Conservation (phyloP, 2,797 vertebrate species). For the Natrix natrix region DNA sequence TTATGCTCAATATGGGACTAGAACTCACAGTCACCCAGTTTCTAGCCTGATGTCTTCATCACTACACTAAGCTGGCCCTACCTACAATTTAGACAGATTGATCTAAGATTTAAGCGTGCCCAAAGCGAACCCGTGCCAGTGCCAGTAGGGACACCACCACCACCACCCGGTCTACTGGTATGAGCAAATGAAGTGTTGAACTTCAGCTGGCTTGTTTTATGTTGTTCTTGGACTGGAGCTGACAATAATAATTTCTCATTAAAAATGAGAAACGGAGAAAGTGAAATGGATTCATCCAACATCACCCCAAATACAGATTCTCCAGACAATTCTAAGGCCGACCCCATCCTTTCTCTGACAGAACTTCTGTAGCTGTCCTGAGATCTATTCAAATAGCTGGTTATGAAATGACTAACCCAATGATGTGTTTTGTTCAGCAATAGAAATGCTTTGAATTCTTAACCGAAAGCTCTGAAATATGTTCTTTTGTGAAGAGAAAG, state of each 20-base stretch:
- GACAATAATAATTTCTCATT: neutral
- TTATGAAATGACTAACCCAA: neutral
- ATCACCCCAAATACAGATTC: neutral
- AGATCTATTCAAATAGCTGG: neutral
- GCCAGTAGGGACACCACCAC: too few relatives aligned
- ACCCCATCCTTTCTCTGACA: neutral
- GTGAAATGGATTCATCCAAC: neutral
- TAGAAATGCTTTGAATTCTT: constrained; percentile 17
- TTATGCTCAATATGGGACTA: too few relatives aligned
- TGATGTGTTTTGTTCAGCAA: neutral
- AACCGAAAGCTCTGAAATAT: constrained; percentile 1
- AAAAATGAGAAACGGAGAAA: neutral
- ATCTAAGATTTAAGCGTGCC: too few relatives aligned
- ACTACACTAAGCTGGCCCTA: too few relatives aligned
- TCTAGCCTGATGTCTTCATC: too few relatives aligned
- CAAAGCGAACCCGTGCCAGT: too few relatives aligned
- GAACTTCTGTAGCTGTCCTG: neutral
- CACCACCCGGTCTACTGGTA: too few relatives aligned
- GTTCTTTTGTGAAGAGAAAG: constrained; percentile 4
- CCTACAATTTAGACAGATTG: too few relatives aligned
- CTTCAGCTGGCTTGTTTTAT: neutral
- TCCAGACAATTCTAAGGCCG: neutral
- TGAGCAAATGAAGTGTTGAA: neutral
- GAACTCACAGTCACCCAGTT: too few relatives aligned
- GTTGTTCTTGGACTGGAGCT: neutral